Base-by-base conservation (phyloP, 2,888 invertebrate genomes). In the Mythimna impura region DNA sequence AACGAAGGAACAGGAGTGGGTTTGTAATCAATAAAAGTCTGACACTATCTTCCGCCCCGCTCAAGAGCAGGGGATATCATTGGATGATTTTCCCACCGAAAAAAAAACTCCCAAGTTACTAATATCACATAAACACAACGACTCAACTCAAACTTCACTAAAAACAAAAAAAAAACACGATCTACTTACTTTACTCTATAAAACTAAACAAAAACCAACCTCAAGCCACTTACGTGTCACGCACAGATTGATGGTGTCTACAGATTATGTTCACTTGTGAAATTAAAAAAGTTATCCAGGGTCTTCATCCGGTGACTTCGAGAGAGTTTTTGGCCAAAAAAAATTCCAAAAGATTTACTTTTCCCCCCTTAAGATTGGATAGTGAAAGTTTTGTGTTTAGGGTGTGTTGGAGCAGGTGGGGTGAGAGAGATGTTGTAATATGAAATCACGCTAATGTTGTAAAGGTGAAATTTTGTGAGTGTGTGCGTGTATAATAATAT, bases 231-330 rank as follows among this genome's bases (percentile, higher is more conserved):
- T 34, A 34, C 57, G 50, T 14, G 80, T 75, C 80, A 70, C 54
- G 5, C 52, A 10, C 20, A 85, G 87, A 87, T 87, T 81, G 87
- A 87, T 88, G 83, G 73, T 81, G 80, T 80, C 61, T 78, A 71
- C 61, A 73, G 82, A 87, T 86, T 86, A 88, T 87, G 83, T 83
- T 80, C 85, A 88, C 87, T 87, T 80, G 76, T 82, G 83, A 76
- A 87, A 88, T 88, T 87, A 88, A 87, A 87, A 87, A 87, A 87
- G 87, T 88, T 87, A 74, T 36, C 54, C 65, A 71, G 71, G 54
- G 73, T 78, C 80, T 71, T 71, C 73, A 76, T 83, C 77, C 82
- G 65, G 81, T 82, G 76, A 36, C 17, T 68, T 67, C 47, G 71
- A 63, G 62, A 78, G 47, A 82, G 64, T 84, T 85, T 79, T 66